These are phyloP conservation scores for Ammodytes marinus DNA, from an alignment of 2,113 vertebrate genomes.

Conservation along the genomic window DNA sequence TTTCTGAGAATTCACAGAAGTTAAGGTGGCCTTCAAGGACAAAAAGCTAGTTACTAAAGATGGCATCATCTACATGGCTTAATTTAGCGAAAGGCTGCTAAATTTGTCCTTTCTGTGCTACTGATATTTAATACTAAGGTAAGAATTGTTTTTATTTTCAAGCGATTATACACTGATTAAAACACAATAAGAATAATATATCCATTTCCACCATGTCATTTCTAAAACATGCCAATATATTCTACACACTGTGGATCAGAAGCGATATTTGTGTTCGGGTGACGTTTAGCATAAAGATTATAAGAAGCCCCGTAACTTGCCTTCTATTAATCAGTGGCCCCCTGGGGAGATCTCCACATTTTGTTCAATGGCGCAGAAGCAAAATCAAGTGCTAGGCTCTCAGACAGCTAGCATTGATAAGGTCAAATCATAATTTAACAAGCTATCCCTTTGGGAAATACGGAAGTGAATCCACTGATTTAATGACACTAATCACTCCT, in stretches of 20 bases:
- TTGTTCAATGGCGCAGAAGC: neutral
- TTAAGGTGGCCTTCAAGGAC: too few relatives aligned
- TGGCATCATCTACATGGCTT: too few relatives aligned
- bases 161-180: too few relatives aligned
- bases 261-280: conserved; percentile 1
- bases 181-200: too few relatives aligned
- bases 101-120: too few relatives aligned
- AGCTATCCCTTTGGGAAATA: conserved; percentile 31
- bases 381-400: neutral
- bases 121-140: too few relatives aligned
- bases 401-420: conserved; percentile 30
- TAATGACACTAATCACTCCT: conserved; percentile 15
- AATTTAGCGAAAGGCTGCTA: too few relatives aligned
- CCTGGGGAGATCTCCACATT: neutral
- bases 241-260: neutral
- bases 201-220: too few relatives aligned
- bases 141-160: too few relatives aligned
- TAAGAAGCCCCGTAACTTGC: neutral
- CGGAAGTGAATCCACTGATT: conserved; percentile 5
- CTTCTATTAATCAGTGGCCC: conserved; percentile 10
- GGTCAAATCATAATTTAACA: conserved; percentile 53
- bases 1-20: too few relatives aligned
- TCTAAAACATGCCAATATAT: too few relatives aligned
- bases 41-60: too few relatives aligned
- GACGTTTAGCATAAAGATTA: neutral